Percentiles rank a stretch among this genome's conserved stretches.
phyloP scores from a whole-genome alignment of 2,888 invertebrate genomes.

The Catocala sponsa region DNA sequence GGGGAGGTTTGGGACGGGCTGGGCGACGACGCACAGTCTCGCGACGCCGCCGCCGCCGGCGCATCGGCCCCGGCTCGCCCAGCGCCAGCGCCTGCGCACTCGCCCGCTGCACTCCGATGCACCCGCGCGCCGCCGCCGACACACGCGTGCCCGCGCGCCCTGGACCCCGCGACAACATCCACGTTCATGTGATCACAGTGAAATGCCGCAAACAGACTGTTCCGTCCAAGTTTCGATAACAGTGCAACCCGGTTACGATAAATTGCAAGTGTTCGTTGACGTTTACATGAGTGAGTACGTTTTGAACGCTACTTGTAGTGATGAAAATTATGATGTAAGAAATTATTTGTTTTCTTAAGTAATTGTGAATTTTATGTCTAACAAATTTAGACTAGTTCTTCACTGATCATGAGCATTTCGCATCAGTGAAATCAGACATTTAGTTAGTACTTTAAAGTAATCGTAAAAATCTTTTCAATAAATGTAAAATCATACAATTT shows the following conservation, averaged over 20 bases:
- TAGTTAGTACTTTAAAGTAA: too few relatives aligned
- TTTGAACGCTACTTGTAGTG: constrained; percentile 29
- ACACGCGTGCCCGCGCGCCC: constrained; percentile 28
- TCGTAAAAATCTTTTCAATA: too few relatives aligned
- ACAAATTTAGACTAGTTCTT: too few relatives aligned
- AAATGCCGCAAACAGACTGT: constrained; percentile 86
- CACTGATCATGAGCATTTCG: too few relatives aligned
- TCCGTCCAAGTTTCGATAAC: constrained; percentile 82
- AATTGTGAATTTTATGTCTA: neutral
- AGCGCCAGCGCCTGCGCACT: constrained; percentile 66
- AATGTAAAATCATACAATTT: too few relatives aligned
- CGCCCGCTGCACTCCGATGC: constrained; percentile 57
- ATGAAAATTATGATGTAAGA: constrained; percentile 7
- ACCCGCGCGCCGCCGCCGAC: constrained; percentile 39
- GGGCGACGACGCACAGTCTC: constrained; percentile 84
- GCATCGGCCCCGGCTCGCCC: constrained; percentile 76
- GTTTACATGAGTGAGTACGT: constrained; percentile 85
- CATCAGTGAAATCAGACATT: too few relatives aligned
- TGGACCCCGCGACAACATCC: constrained; percentile 38
- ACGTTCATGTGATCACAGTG: constrained; percentile 75
- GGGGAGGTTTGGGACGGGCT: constrained; percentile 78
- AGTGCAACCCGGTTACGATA: constrained; percentile 79
- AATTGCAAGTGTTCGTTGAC: constrained; percentile 84
- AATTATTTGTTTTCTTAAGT: neutral
- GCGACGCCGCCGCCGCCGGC: constrained; percentile 69